Percentiles rank a stretch among this genome's conserved stretches.
Evolutionary conservation across 1,140 invertebrate species (phyloP).

Genomic region (Augochlora pura): DNA sequence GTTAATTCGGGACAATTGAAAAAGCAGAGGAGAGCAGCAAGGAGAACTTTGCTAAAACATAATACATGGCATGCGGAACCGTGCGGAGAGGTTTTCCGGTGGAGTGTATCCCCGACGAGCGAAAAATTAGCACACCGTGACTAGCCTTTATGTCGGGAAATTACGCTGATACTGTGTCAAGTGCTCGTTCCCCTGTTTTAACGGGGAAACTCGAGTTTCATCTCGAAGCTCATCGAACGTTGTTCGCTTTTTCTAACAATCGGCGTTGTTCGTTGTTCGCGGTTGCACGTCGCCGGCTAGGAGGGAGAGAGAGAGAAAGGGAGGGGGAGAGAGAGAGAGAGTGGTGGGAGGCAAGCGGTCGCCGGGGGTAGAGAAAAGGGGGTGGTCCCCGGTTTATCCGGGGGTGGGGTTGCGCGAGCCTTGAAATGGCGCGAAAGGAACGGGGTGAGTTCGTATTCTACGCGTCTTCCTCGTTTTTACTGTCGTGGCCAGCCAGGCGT

Average conservation of each 20-base stretch:
- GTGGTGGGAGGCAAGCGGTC: background rate
- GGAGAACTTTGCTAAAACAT: too few relatives aligned
- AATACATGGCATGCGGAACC: too few relatives aligned
- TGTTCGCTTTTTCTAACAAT: conserved; percentile 8
- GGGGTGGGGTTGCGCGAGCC: conserved; percentile 11
- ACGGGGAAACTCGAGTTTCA: background rate
- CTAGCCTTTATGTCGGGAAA: background rate
- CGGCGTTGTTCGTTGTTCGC: background rate
- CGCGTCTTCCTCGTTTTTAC: conserved; percentile 75
- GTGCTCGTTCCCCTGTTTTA: conserved; percentile 2
- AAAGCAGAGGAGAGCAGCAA: too few relatives aligned
- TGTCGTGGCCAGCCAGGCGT: conserved; percentile 78
- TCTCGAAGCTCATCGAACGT: conserved; percentile 3
- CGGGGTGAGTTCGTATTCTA: conserved; percentile 72
- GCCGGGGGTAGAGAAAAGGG: background rate
- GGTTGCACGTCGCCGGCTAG: background rate
- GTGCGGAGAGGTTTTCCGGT: too few relatives aligned
- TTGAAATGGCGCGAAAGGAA: conserved; percentile 57
- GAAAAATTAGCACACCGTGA: background rate
- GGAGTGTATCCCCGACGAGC: background rate
- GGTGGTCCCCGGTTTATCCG: background rate
- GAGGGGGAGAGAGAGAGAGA: too few relatives aligned
- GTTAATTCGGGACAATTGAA: too few relatives aligned
- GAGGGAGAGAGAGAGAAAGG: background rate
- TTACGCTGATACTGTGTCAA: conserved; percentile 3